These are phyloP conservation scores for Trypoxylon attenuatum DNA, from an alignment of 2,888 invertebrate species.

Conservation along the genomic window DNA sequence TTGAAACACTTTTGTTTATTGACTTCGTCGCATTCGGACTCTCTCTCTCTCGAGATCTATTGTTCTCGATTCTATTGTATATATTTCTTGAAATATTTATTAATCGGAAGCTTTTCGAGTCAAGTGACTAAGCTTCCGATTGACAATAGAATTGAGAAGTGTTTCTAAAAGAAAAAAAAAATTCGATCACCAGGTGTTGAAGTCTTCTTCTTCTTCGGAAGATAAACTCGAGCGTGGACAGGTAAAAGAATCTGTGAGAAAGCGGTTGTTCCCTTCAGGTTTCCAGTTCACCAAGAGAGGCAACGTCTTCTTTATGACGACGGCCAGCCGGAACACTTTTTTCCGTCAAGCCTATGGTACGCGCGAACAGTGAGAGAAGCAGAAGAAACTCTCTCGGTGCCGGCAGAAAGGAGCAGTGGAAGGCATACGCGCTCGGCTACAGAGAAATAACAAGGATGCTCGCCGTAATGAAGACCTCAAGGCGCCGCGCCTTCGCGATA, in stretches of 20 bases:
- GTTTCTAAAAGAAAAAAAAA: too few species aligned
- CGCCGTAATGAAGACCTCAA: slow-evolving; percentile 74
- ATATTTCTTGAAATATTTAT: too few species aligned
- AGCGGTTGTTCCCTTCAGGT: background rate
- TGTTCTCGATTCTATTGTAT: too few species aligned
- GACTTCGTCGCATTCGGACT: too few species aligned
- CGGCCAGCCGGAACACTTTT: slow-evolving; percentile 44
- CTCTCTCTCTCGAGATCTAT: too few species aligned
- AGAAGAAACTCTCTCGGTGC: background rate
- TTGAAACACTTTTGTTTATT: too few species aligned
- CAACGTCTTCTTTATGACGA: slow-evolving; percentile 58
- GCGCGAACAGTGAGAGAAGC: slow-evolving; percentile 8
- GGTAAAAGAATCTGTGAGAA: slow-evolving; percentile 11
- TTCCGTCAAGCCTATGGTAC: slow-evolving; percentile 5
- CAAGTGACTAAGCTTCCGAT: too few species aligned
- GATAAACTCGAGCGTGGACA: background rate
- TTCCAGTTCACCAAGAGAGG: slow-evolving; percentile 9
- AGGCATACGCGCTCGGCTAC: slow-evolving; percentile 55
- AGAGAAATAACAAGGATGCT: slow-evolving; percentile 73
- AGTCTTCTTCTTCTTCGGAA: background rate
- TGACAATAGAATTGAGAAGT: too few species aligned
- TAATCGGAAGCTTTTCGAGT: too few species aligned
- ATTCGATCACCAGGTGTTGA: too few species aligned
- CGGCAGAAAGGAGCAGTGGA: background rate
- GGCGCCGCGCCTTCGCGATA: slow-evolving; percentile 74